These are phyloP conservation scores for Lineus longissimus DNA, from an alignment of 1,140 invertebrate genomes.

Conservation along the genomic window DNA sequence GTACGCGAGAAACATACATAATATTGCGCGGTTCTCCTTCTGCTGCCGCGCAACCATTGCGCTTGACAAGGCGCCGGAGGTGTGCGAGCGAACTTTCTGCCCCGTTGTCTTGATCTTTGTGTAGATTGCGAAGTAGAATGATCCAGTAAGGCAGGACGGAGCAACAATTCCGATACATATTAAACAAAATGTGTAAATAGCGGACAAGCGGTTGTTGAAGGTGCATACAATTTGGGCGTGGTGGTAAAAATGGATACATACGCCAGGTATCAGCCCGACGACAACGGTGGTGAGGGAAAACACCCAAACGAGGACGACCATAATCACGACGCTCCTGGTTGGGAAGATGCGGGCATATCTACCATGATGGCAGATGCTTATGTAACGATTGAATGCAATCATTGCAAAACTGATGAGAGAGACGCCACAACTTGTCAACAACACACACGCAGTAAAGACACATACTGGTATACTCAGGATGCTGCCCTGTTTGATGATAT, in stretches of 20 bases:
- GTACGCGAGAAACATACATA: slow-evolving; percentile 9
- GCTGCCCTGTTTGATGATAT: background rate
- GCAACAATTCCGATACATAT: background rate
- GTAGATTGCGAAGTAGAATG: slow-evolving; percentile 7
- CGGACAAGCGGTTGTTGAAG: slow-evolving; percentile 8
- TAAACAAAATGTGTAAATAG: slow-evolving; percentile 12
- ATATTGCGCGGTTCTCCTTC: background rate
- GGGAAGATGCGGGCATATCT: slow-evolving; percentile 8
- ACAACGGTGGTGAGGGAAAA: background rate
- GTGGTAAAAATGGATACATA: slow-evolving; percentile 14
- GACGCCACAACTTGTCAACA: slow-evolving; percentile 53
- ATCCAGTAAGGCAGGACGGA: slow-evolving; percentile 9
- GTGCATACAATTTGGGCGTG: slow-evolving; percentile 13
- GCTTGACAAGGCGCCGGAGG: background rate
- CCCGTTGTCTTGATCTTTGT: background rate
- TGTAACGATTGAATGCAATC: slow-evolving; percentile 24
- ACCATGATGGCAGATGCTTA: slow-evolving; percentile 15
- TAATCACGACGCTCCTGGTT: background rate
- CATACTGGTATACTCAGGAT: background rate
- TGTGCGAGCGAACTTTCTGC: background rate
- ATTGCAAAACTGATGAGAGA: slow-evolving; percentile 18
- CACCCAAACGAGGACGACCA: slow-evolving; percentile 4
- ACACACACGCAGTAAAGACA: background rate
- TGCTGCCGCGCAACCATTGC: background rate
- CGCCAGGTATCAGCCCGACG: slow-evolving; percentile 8